Evolutionary conservation across 2,113 vertebrate species (phyloP), one percentile per base, ranked within the genome.

Genomic region (Myrmecobius fasciatus): DNA sequence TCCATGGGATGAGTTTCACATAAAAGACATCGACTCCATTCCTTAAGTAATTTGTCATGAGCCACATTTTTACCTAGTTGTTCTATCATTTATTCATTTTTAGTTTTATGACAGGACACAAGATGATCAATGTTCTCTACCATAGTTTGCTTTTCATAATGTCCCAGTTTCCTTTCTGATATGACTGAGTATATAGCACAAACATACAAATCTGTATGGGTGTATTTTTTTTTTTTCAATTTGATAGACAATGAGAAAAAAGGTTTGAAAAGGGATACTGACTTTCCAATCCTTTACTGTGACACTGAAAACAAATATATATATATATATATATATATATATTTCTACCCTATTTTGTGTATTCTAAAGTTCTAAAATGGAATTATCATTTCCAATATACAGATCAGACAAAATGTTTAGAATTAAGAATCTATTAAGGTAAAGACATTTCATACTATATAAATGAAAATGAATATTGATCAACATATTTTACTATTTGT

Each of bases 61-160:
- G 11, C 52, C 25, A 49, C 90, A 54, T 52, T 9, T 48, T 52
- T 43, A 2, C 3, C 11, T 88, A 8, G 31, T 0, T 92, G 95
- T 91, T 91, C 47, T 93, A 31, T 53, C 52, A 49, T 92, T 4
- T 8, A 36, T 91, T 89, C 89, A 60, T 83, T 83, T 93, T 2
- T 67, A 89, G 93, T 88, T 94, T 53, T 94, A 9, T 89, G 48
- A 89, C 25, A 56, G 90, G 88, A 89, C 3, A 28, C 25, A 89
- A 90, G 17, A n/a, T 12, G 26, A 92, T 90, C 53, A 36, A 89
- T 92, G 92, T 94, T 25, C 25, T 36, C 8, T 93, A 56, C 26
- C 28, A 47, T 92, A 12, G 7, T 31, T 92, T 91, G 14, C 31
- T 36, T n/a, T 1, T 52, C 3, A 22, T 49, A 88, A 46, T 56